Conservation (phyloP, 2,797 vertebrate genomes). For the Astyanax mexicanus region DNA sequence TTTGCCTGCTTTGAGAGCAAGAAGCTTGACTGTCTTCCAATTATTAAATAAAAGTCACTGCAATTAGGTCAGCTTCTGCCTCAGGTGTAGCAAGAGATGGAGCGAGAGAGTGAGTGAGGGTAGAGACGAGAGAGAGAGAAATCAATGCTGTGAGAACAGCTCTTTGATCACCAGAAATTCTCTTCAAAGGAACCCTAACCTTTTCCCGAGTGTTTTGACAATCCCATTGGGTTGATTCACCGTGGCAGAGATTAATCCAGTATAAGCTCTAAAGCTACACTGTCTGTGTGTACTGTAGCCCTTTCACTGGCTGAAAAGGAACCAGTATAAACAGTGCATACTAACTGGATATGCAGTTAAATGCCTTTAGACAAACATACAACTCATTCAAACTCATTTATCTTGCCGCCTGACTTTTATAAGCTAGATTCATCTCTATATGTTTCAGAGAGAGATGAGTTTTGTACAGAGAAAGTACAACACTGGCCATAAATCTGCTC, state of each 20-base stretch:
- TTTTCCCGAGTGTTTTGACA: conserved; percentile 44
- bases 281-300: not conserved
- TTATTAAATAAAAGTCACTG: conserved; percentile 42
- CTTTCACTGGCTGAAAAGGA: not conserved
- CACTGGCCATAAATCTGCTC: no score
- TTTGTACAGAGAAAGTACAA: not conserved
- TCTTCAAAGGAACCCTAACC: conserved; percentile 51
- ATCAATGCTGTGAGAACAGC: conserved; percentile 19
- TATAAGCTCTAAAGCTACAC: conserved; percentile 6
- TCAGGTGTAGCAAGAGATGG: conserved; percentile 11
- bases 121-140: conserved; percentile 20
- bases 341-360: not conserved
- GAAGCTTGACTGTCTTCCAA: not conserved
- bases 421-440: not conserved
- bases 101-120: not conserved
- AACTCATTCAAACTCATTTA: not conserved
- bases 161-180: conserved; percentile 49
- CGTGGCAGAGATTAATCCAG: conserved; percentile 20
- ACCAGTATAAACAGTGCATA: not conserved
- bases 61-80: conserved; percentile 39
- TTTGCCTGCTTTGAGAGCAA: conserved; percentile 31
- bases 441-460: not conserved
- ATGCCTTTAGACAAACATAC: not conserved
- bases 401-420: not conserved
- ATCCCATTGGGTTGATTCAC: conserved; percentile 11